A percentile compares a stretch with the other conserved stretches of the same genome.
These are phyloP conservation scores for Climacteris rufus DNA, from an alignment of 2,113 vertebrate species.

Conservation along the genomic window DNA sequence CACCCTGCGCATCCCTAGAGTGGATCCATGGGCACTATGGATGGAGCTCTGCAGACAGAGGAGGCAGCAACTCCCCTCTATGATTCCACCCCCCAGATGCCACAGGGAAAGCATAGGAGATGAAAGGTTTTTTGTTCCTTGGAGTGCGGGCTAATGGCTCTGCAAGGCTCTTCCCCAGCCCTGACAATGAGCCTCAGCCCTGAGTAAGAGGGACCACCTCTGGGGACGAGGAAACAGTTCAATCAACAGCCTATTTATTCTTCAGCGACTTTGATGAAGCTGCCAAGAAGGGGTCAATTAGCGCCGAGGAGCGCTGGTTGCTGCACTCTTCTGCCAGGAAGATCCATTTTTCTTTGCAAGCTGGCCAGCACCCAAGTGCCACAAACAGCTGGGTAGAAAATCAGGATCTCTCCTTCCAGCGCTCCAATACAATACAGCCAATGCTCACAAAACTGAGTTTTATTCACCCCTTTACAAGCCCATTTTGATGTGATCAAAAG, in stretches of 20 bases:
- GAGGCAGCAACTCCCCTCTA: not conserved
- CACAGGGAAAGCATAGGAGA: fast-evolving
- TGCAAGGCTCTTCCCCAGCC: not conserved
- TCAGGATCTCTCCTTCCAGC: not conserved
- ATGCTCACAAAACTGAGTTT: not conserved
- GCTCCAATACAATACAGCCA: not conserved
- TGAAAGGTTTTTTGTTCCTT: not conserved
- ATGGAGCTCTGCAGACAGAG: fast-evolving
- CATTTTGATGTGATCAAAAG: not conserved
- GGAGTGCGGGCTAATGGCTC: not conserved
- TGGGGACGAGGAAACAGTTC: not conserved
- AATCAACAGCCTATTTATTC: constrained; percentile 29
- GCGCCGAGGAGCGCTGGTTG: not conserved
- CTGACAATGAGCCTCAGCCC: not conserved
- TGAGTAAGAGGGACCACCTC: constrained; percentile 1
- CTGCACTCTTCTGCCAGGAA: not conserved
- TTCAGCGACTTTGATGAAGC: not conserved
- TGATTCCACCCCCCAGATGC: not conserved
- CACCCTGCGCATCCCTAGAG: fast-evolving
- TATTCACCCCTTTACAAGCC: not conserved
- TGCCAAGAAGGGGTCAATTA: constrained; percentile 54
- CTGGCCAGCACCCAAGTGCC: constrained; percentile 22
- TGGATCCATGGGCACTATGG: fast-evolving
- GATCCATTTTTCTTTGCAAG: not conserved
- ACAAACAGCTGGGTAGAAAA: constrained; percentile 16